phyloP scores from a whole-genome alignment of 1,140 invertebrate species.

The Neotoxoptera formosana region DNA sequence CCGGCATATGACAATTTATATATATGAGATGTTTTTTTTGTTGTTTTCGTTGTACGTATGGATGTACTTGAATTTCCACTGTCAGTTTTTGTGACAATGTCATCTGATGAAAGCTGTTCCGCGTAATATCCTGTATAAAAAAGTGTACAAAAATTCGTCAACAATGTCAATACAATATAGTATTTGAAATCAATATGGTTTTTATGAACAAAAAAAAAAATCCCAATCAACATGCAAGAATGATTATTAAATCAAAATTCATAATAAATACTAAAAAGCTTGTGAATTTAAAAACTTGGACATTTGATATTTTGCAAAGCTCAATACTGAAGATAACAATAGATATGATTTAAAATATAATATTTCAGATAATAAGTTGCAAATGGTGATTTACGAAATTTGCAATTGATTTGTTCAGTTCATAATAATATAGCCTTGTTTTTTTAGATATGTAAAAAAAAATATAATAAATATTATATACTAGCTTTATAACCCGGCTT shows the following conservation, averaged over 20 bases:
- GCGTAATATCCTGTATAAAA: slow-evolving; percentile 77
- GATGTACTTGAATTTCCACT: slow-evolving; percentile 40
- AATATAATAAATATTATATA: neutral
- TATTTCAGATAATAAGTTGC: neutral
- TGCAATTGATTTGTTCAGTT: neutral
- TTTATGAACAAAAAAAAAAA: neutral
- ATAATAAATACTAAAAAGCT: neutral
- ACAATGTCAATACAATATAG: neutral
- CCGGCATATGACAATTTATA: slow-evolving; percentile 91
- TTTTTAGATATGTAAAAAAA: neutral
- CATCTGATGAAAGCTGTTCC: slow-evolving; percentile 73
- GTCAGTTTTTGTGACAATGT: slow-evolving; percentile 67
- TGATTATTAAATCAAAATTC: neutral
- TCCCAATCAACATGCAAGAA: neutral
- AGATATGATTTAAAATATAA: neutral
- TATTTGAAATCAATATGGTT: neutral
- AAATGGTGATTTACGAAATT: neutral
- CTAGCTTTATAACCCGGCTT: no score
- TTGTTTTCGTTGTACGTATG: slow-evolving; percentile 74
- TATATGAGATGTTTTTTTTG: slow-evolving; percentile 80
- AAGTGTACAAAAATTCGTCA: neutral
- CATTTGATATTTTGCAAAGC: neutral
- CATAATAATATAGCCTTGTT: neutral
- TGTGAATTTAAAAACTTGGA: neutral
- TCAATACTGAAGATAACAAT: neutral